Conservation (phyloP, 2,888 invertebrate species). For the Gandaritis pyraliata region DNA sequence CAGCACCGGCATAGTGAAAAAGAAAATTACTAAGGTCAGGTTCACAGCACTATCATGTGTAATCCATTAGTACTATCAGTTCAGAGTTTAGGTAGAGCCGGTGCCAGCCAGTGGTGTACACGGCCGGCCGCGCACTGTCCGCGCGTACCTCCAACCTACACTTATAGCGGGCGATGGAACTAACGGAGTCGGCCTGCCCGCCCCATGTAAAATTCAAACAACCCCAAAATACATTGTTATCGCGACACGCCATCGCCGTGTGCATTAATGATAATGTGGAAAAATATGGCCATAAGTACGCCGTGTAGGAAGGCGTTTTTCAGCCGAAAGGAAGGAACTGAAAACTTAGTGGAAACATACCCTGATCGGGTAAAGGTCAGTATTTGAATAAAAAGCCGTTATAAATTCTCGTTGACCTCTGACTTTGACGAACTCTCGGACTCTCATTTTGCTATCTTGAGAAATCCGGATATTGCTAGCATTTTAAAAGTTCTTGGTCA, state of each 20-base stretch:
- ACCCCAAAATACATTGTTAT: slow-evolving; percentile 64
- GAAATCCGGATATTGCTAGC: slow-evolving; percentile 23
- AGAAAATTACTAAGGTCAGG: slow-evolving; percentile 60
- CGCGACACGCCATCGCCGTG: slow-evolving; percentile 58
- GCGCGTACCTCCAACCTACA: slow-evolving; percentile 63
- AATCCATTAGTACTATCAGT: slow-evolving; percentile 61
- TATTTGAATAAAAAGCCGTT: slow-evolving; percentile 45
- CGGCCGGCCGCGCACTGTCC: slow-evolving; percentile 80
- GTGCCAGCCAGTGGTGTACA: slow-evolving; percentile 75
- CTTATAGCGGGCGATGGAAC: slow-evolving; percentile 68
- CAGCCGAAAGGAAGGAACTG: slow-evolving; percentile 42
- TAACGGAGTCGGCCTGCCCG: slow-evolving; percentile 63
- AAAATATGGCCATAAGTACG: slow-evolving; percentile 48
- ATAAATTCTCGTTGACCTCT: slow-evolving; percentile 43
- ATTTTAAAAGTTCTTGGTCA: slow-evolving; percentile 33
- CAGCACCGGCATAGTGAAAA: slow-evolving; percentile 68
- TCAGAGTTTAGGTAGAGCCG: slow-evolving; percentile 53
- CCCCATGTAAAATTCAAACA: slow-evolving; percentile 72
- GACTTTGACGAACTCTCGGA: slow-evolving; percentile 38
- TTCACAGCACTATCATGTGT: slow-evolving; percentile 67
- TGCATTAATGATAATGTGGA: slow-evolving; percentile 61
- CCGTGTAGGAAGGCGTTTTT: slow-evolving; percentile 45
- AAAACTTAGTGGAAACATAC: slow-evolving; percentile 39
- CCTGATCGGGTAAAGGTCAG: slow-evolving; percentile 51
- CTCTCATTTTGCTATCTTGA: slow-evolving; percentile 24